Conservation (phyloP, 2,113 vertebrate species). For the Ancistrus triradiatus region DNA sequence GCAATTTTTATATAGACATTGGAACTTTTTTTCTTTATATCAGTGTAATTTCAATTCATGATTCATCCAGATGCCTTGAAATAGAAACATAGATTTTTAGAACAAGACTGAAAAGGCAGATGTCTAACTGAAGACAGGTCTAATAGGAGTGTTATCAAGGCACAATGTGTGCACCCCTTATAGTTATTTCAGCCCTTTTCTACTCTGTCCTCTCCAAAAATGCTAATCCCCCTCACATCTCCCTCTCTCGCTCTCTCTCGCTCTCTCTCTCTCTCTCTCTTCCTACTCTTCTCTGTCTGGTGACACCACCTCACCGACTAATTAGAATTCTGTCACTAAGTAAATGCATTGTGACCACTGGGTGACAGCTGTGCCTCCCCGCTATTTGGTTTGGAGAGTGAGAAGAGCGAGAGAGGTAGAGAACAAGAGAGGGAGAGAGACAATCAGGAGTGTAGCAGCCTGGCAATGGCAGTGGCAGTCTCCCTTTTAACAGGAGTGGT, state of each 20-base stretch:
- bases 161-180: conserved; percentile 21
- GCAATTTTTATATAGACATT: no score
- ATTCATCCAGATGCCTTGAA: no score
- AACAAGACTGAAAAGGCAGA: background rate
- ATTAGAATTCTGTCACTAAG: conserved; percentile 99
- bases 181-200: conserved; percentile 36
- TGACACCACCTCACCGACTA: conserved; percentile 90
- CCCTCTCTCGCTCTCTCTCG: no score
- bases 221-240: conserved; percentile 50
- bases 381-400: conserved; percentile 70
- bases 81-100: background rate
- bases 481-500: conserved; percentile 93
- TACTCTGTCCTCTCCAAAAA: conserved; percentile 54
- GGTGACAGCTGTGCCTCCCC: conserved; percentile 77
- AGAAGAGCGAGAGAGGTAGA: conserved; percentile 20
- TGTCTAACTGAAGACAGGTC: background rate
- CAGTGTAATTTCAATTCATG: no score
- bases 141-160: conserved; percentile 33
- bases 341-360: conserved; percentile 97
- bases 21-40: no score
- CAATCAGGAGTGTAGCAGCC: conserved; percentile 92
- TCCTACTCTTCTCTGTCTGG: conserved; percentile 56
- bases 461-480: conserved; percentile 85
- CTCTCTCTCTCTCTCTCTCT: conserved; percentile 48
- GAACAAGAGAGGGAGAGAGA: conserved; percentile 61